phyloP scores from a whole-genome alignment of 1,140 invertebrate genomes.

The Nebria ingens region DNA sequence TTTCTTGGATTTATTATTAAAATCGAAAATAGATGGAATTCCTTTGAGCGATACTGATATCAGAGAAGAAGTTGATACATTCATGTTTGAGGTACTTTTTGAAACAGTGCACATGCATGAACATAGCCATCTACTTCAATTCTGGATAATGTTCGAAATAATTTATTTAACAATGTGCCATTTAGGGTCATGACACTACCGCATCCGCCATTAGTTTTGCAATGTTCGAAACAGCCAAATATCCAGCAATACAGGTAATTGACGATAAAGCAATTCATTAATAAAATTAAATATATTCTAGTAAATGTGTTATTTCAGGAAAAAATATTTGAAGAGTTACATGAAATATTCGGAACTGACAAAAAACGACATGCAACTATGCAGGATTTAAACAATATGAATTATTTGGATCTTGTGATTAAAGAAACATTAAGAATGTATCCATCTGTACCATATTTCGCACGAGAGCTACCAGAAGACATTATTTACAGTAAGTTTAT shows the following conservation, averaged over 20 bases:
- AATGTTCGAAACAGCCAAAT: conserved; percentile 45
- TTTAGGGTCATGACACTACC: conserved; percentile 52
- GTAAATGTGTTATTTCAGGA: no score
- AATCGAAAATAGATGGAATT: conserved; percentile 21
- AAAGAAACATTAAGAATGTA: conserved; percentile 59
- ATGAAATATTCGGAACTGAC: conserved; percentile 20
- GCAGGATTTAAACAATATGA: conserved; percentile 47
- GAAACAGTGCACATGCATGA: no score
- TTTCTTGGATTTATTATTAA: conserved; percentile 37
- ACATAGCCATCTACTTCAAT: no score
- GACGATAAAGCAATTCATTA: no score
- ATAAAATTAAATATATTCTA: no score
- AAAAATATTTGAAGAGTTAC: conserved; percentile 36
- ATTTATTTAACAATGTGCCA: no score
- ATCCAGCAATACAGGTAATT: conserved; percentile 43
- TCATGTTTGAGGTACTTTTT: conserved; percentile 67
- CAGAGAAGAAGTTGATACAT: conserved; percentile 70
- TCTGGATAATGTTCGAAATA: no score
- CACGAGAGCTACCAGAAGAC: conserved; percentile 40
- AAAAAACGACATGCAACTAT: conserved; percentile 26
- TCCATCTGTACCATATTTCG: conserved; percentile 56
- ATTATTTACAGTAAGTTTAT: conserved; percentile 26
- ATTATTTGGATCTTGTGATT: conserved; percentile 61
- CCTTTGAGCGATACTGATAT: conserved; percentile 54
- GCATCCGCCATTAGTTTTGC: conserved; percentile 46